Evolutionary conservation across 2,113 vertebrate genomes (phyloP).

Genomic region (Oplegnathus fasciatus): DNA sequence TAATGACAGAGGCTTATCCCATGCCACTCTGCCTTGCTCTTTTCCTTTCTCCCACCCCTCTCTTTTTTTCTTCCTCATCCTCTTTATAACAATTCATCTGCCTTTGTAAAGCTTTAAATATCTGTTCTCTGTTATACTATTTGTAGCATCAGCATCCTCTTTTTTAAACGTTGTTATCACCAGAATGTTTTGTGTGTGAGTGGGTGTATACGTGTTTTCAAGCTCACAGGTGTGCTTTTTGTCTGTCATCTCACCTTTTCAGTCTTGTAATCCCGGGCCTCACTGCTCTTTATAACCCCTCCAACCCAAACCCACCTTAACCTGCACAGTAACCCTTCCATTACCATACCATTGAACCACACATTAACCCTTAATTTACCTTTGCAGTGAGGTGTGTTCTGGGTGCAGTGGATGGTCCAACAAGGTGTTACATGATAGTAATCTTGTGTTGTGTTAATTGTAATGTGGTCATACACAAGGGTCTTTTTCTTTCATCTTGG

Average conservation of each 20-base stretch:
- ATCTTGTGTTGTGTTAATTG: background rate
- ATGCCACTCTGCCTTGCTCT: slow-evolving; percentile 28
- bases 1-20: slow-evolving; percentile 57
- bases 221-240: slow-evolving; percentile 62
- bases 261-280: slow-evolving; percentile 64
- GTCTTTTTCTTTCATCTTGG: background rate
- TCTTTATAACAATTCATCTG: slow-evolving; percentile 49
- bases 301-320: slow-evolving; percentile 37
- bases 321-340: slow-evolving; percentile 52
- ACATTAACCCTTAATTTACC: slow-evolving; percentile 41
- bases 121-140: slow-evolving; percentile 34
- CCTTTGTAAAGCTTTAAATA: slow-evolving; percentile 37
- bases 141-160: slow-evolving; percentile 16
- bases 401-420: background rate
- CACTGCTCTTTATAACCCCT: slow-evolving; percentile 35
- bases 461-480: background rate
- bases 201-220: slow-evolving; percentile 34
- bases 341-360: slow-evolving; percentile 47
- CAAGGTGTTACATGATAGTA: slow-evolving; percentile 10
- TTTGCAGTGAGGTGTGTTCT: background rate
- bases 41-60: slow-evolving; percentile 38
- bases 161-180: slow-evolving; percentile 11
- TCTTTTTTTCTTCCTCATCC: slow-evolving; percentile 36
- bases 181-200: slow-evolving; percentile 14
- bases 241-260: slow-evolving; percentile 72